Evolutionary conservation across 2,888 invertebrate genomes (phyloP).

Genomic region (Melinaea menophilus): DNA sequence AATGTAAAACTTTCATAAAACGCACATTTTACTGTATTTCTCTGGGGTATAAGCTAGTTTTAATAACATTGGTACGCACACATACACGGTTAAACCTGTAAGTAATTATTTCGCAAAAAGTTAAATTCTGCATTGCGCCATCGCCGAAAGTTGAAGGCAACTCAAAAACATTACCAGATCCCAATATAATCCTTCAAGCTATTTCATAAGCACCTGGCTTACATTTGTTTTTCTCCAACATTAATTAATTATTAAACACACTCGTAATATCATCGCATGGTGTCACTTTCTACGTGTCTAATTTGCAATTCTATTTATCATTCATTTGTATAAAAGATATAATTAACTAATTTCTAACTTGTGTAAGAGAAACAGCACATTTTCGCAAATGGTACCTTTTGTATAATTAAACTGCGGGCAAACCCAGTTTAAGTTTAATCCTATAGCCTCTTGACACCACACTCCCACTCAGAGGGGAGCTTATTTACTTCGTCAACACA

Average conservation of each 20-base stretch:
- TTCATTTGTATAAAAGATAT: constrained; percentile 60
- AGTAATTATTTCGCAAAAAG: constrained; percentile 52
- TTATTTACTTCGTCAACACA: constrained; percentile 77
- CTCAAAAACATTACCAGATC: constrained; percentile 46
- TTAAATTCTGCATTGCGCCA: constrained; percentile 61
- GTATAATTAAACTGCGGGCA: constrained; percentile 76
- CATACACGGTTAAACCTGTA: constrained; percentile 37
- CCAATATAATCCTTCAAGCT: constrained; percentile 33
- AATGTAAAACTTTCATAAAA: constrained; percentile 56
- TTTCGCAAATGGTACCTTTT: constrained; percentile 67
- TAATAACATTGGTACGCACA: constrained; percentile 41
- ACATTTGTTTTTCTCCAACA: constrained; percentile 28
- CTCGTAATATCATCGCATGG: constrained; percentile 30
- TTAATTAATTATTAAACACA: constrained; percentile 29
- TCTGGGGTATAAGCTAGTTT: constrained; percentile 46
- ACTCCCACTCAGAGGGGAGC: constrained; percentile 66
- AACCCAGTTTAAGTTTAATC: constrained; percentile 77
- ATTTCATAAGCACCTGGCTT: constrained; percentile 29
- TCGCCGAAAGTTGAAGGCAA: constrained; percentile 45
- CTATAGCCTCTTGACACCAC: constrained; percentile 77
- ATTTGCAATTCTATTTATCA: constrained; percentile 64
- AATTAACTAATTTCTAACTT: constrained; percentile 70
- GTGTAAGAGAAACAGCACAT: constrained; percentile 56
- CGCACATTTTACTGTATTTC: constrained; percentile 54
- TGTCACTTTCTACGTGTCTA: constrained; percentile 53